Evolutionary conservation across 2,113 vertebrate species (phyloP).

Genomic region (Collichthys lucidus): DNA sequence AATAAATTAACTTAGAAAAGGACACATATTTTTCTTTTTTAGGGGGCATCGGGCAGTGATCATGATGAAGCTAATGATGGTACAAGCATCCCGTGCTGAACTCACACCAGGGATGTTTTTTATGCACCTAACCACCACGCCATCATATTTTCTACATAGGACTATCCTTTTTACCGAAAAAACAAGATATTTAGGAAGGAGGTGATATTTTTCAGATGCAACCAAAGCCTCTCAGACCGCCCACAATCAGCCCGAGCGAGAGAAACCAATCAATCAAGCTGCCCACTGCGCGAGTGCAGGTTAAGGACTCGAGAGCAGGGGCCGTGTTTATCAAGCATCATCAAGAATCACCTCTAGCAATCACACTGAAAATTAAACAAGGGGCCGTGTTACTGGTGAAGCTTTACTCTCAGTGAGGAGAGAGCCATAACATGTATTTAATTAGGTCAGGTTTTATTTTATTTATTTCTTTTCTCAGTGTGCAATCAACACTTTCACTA

Average conservation of each 20-base stretch:
- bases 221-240: background rate
- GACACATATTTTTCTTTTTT: background rate
- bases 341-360: slow-evolving; percentile 15
- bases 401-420: background rate
- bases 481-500: background rate
- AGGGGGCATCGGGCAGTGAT: background rate
- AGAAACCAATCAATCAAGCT: slow-evolving; percentile 17
- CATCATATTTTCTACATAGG: background rate
- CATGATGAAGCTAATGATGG: no score
- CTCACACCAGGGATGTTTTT: background rate
- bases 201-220: background rate
- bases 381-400: background rate
- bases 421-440: background rate
- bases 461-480: background rate
- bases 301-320: background rate
- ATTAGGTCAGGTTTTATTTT: background rate
- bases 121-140: no score
- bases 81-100: background rate
- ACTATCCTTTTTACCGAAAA: background rate
- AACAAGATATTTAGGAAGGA: background rate
- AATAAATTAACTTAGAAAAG: background rate
- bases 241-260: background rate
- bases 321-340: background rate
- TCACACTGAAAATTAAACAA: background rate
- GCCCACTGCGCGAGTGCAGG: background rate